Base-by-base conservation (phyloP, 2,888 invertebrate genomes). In the Ectemnius lituratus region DNA sequence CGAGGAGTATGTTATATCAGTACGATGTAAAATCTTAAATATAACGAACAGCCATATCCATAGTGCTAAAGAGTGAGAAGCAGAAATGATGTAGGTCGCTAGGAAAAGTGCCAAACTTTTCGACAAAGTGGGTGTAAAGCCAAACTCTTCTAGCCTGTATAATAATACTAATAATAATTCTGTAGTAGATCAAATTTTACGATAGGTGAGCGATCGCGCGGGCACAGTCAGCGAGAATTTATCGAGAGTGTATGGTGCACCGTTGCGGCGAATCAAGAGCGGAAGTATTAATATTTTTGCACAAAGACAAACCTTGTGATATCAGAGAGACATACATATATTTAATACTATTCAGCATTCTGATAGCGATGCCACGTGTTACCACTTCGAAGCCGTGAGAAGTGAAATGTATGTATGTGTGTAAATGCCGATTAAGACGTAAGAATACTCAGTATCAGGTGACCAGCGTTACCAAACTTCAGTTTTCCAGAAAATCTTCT, bases 281-380 rank as follows among this genome's bases (percentile, higher is more conserved):
- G 65, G 67, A 74, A 82, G 78, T 82, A 82, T 82, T 82, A 82
- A 64, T 82, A 82, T 83, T 81, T 82, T 82, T 82, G 83, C 83
- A 82, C 82, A 82, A 82, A 82, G 65, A 11, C 58, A 65, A 75
- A 75, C 81, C 82, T 82, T 83, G 83, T 80, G 83, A 82, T 82
- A 81, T 79, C 81, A 80, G 83, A 73, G 75, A 80, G 23, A 23
- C 23, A 23, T 23, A 23, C 37, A 37, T 69, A 75, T 78, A 78
- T 67, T 70, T 77, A 77, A 82, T 68, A 60, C 28, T 64, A 68
- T 64, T 64, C 60, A 63, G 49, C 70, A 61, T 76, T 74, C 66
- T 80, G 64, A 60, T 70, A 73, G 47, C 56, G 37, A 71, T 46
- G n/a, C n/a, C 16, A 49, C 69, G 56, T 64, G 62, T 81, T 78